A percentile compares a stretch with the other conserved stretches of the same genome.
Conservation (phyloP, 2,888 invertebrate genomes). For the Magallana nippona region DNA sequence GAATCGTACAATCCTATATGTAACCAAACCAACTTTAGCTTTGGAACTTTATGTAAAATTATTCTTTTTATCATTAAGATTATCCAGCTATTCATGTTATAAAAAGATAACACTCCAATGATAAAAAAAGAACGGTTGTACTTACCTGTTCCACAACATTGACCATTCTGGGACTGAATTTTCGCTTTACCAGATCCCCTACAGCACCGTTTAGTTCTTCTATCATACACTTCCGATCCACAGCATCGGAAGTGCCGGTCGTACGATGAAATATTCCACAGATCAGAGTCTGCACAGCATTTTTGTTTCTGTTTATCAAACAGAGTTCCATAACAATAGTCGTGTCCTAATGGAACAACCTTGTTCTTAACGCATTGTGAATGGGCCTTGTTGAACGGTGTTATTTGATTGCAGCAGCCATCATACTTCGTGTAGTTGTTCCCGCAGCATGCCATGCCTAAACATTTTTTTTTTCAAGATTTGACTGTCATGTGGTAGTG, state of each 20-base stretch:
- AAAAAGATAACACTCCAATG: too few species aligned
- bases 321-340: neutral
- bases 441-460: neutral
- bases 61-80: too few species aligned
- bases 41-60: too few species aligned
- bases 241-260: neutral
- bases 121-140: too few species aligned
- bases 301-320: neutral
- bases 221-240: neutral
- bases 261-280: neutral
- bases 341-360: neutral
- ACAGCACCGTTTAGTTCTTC: neutral
- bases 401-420: neutral
- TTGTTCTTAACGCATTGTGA: neutral
- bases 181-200: neutral
- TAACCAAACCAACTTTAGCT: too few species aligned
- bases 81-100: too few species aligned
- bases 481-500: too few species aligned
- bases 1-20: too few species aligned
- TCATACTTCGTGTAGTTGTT: neutral
- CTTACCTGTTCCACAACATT: slow-evolving; percentile 4
- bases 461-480: neutral
- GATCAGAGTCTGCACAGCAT: neutral
- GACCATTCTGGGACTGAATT: neutral
- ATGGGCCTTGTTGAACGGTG: neutral